Evolutionary conservation across 2,113 vertebrate genomes (phyloP), one percentile per base, ranked within the genome.

Genomic region (Trichechus manatus): DNA sequence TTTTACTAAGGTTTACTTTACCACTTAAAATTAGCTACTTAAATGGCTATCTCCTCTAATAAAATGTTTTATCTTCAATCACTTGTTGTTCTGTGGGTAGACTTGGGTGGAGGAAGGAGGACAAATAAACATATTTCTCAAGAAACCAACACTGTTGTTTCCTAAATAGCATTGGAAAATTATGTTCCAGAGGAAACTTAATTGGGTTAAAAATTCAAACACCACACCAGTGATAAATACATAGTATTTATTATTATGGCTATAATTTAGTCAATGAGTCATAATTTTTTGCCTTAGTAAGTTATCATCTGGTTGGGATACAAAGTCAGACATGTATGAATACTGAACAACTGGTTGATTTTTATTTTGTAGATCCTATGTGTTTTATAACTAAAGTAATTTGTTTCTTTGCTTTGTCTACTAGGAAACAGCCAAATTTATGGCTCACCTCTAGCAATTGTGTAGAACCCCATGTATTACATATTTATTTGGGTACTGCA

Each of bases 91-190:
- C 78, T 79, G 5, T 33, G 14, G 6, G 36, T 66, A 66, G 19
- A 66, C 0, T 89, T 29, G 29, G 5, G 50, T 74, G 9, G 25
- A 72, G 29, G 14, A 91, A 88, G 1, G 6, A 85, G 14, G 29
- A 8, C 36, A 95, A 93, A 74, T 19, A 75, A 80, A 75, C 39
- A 39, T 56, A 36, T 39, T 93, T 94, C 27, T 85, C 86, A 94
- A 44, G 22, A 94, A 78, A 36, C 1, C 3, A 75, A 68, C 39
- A 80, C 1, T 27, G 4, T 88, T n/a, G 39, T 0, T 59, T 95
- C 31, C 14, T 15, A 84, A 89, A 47, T 27, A 96, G 13, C 29
- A 93, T 59, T 61, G 47, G 64, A 85, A 95, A 72, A 72, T 22
- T n/a, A 29, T 39, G 25, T 90, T 72, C 79, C 17, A 64, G 7